These are phyloP conservation scores for Pseudorhiza aurosa DNA, from an alignment of 30 jellyfish, hydroid and myxozoan genomes.

Conservation along the genomic window DNA sequence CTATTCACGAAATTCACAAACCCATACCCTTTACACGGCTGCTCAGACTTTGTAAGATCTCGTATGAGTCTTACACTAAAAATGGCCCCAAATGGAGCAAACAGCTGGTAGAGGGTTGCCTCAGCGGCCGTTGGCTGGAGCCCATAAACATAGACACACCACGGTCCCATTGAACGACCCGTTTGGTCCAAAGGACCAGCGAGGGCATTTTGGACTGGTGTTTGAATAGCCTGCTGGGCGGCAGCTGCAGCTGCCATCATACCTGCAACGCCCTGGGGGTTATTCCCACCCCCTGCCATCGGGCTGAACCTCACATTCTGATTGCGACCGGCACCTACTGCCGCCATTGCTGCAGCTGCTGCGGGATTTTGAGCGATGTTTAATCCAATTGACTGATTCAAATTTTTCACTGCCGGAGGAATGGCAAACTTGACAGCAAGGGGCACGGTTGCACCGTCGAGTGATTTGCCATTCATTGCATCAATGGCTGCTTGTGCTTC, in stretches of 20 bases:
- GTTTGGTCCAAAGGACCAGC: conserved; percentile 67
- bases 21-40: conserved; percentile 98
- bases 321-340: conserved; percentile 44
- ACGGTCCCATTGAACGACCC: conserved; percentile 65
- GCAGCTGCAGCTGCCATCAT: conserved; percentile 73
- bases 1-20: conserved; percentile 86
- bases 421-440: conserved; percentile 92
- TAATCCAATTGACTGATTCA: conserved; percentile 50
- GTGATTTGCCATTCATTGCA: conserved; percentile 88
- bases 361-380: conserved; percentile 30
- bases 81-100: conserved; percentile 99
- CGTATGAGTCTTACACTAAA: conserved; percentile 91
- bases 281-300: conserved; percentile 48
- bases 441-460: conserved; percentile 76
- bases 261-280: conserved; percentile 44
- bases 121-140: conserved; percentile 93
- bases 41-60: conserved; percentile 87
- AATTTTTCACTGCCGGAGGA: conserved; percentile 97
- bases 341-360: conserved; percentile 37
- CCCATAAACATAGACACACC: conserved; percentile 93
- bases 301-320: conserved; percentile 83
- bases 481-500: conserved; percentile 95
- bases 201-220: conserved; percentile 65
- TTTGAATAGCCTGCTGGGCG: conserved; percentile 50
- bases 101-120: conserved; percentile 84